A percentile compares a stretch with the other conserved stretches of the same genome.
phyloP scores from a whole-genome alignment of 2,113 vertebrate genomes.

The Zosterops japonicus region DNA sequence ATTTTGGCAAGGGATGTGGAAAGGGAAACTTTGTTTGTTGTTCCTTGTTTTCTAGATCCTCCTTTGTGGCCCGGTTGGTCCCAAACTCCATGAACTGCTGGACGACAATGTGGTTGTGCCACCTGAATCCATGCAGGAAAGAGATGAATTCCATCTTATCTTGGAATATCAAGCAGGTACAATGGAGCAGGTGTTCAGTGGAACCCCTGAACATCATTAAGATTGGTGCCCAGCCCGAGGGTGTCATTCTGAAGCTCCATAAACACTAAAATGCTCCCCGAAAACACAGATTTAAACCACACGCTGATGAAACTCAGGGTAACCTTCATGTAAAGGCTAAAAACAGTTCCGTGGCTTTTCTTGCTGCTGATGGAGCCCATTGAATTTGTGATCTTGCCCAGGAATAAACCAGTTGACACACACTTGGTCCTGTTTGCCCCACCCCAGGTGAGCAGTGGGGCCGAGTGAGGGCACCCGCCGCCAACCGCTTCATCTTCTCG shows the following conservation, averaged over 20 bases:
- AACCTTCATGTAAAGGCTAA: background rate
- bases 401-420: background rate
- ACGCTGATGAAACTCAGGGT: background rate
- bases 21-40: background rate
- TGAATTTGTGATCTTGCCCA: background rate
- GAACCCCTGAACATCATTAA: background rate
- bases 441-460: slow-evolving; percentile 89
- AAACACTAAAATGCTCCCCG: background rate
- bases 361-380: background rate
- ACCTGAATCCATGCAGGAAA: slow-evolving; percentile 89
- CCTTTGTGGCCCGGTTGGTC: slow-evolving; percentile 92
- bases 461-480: slow-evolving; percentile 82
- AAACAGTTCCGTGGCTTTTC: background rate
- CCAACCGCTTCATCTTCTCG: slow-evolving; percentile 98
- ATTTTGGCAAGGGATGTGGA: background rate
- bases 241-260: background rate
- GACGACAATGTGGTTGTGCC: slow-evolving; percentile 92
- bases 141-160: slow-evolving; percentile 95
- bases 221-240: background rate
- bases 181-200: background rate
- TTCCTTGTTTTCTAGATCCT: slow-evolving; percentile 80
- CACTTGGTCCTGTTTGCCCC: background rate
- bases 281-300: background rate
- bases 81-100: slow-evolving; percentile 93
- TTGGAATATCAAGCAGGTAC: slow-evolving; percentile 95